Evolutionary conservation across 2,888 invertebrate genomes (phyloP).

Genomic region (Clusia tigrina): DNA sequence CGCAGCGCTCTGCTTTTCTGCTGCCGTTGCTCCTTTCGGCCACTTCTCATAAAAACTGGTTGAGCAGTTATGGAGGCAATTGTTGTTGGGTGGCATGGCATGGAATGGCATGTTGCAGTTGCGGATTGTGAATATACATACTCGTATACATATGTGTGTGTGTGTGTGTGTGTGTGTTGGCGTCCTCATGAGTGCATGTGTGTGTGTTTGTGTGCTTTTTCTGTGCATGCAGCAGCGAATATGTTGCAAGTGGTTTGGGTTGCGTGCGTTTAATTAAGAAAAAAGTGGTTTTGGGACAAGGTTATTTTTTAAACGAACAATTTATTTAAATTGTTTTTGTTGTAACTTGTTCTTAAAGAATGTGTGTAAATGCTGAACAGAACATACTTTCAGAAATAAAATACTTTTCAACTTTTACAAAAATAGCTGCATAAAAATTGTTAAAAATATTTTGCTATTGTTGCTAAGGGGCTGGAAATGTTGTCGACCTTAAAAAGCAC

Average conservation of each 20-base stretch:
- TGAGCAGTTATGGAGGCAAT: not conserved
- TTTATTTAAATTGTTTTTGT: conserved; percentile 21
- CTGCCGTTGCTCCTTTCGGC: conserved; percentile 5
- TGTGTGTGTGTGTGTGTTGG: not conserved
- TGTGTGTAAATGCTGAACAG: not conserved
- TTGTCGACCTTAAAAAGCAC: too few relatives aligned
- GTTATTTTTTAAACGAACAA: conserved; percentile 16
- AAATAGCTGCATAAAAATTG: not conserved
- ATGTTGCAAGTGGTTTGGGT: conserved; percentile 16
- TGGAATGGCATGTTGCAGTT: not conserved
- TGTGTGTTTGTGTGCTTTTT: not conserved
- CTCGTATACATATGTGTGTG: conserved; percentile 2
- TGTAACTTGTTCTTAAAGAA: conserved; percentile 5
- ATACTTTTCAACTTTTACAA: not conserved
- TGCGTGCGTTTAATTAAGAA: conserved; percentile 13
- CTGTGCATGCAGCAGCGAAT: not conserved
- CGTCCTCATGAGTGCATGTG: not conserved
- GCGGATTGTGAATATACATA: not conserved
- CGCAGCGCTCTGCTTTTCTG: not conserved
- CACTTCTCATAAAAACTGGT: conserved; percentile 13
- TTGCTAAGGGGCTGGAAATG: too few relatives aligned
- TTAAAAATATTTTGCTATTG: not conserved
- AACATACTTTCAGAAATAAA: not conserved
- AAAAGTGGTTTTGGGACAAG: conserved; percentile 25
- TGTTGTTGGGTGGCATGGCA: conserved; percentile 15